Evolutionary conservation across 2,113 vertebrate genomes (phyloP).

Genomic region (Apaloderma vittatum): DNA sequence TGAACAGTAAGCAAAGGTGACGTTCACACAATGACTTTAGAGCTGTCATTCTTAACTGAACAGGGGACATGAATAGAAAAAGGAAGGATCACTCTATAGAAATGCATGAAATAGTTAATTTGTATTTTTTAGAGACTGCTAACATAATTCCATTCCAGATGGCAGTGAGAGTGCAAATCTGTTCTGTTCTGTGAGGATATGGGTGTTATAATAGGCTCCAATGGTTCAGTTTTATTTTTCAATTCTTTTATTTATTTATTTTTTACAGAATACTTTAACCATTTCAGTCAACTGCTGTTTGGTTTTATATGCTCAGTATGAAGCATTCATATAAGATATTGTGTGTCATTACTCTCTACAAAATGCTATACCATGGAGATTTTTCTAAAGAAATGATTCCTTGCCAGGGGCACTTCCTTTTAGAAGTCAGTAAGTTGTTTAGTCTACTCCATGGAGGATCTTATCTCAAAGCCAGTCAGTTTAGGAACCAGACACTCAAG

Average conservation of each 20-base stretch:
- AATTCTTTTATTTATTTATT: background rate
- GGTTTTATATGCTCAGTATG: background rate
- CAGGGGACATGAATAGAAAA: background rate
- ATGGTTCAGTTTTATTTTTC: slow-evolving; percentile 46
- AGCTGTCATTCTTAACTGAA: background rate
- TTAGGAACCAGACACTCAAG: background rate
- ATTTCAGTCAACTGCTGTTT: slow-evolving; percentile 6
- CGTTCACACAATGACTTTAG: background rate
- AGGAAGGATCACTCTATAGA: background rate
- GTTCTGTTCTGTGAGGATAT: slow-evolving; percentile 55
- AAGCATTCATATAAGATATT: background rate
- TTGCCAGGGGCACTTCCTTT: background rate
- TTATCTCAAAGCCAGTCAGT: background rate
- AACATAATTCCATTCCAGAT: slow-evolving; percentile 64
- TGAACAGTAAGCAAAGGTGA: background rate
- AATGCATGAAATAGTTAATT: slow-evolving; percentile 51
- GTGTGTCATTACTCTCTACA: background rate
- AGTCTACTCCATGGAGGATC: background rate
- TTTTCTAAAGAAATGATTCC: background rate
- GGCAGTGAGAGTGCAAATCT: slow-evolving; percentile 60
- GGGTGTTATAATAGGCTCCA: slow-evolving; percentile 50
- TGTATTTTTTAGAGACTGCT: slow-evolving; percentile 18
- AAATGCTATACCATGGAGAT: background rate
- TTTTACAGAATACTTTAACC: slow-evolving; percentile 31
- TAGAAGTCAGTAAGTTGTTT: background rate